Percentiles rank a stretch among this genome's conserved stretches.
Conservation (phyloP, 1,140 invertebrate species). For the Leptopilina boulardi region DNA sequence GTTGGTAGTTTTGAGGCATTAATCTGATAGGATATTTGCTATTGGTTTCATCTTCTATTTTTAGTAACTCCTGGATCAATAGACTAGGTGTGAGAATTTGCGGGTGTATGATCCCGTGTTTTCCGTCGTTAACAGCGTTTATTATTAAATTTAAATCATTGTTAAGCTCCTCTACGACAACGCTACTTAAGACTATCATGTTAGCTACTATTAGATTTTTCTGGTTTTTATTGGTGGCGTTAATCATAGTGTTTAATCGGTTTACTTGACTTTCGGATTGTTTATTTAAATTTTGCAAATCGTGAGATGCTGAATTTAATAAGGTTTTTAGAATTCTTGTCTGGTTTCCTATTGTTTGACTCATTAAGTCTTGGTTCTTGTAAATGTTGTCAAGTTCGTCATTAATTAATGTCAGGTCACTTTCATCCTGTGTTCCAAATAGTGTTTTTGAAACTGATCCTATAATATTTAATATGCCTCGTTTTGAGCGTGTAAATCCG, state of each 20-base stretch:
- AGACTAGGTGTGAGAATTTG: neutral
- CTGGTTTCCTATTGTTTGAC: neutral
- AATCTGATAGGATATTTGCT: neutral
- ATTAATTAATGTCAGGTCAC: neutral
- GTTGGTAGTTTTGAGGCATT: neutral
- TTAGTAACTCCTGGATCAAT: neutral
- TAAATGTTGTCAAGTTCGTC: neutral
- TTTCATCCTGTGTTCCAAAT: neutral
- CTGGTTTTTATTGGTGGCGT: neutral
- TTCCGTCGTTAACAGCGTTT: neutral
- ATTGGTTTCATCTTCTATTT: neutral
- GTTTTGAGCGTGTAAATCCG: neutral
- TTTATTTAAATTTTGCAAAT: neutral
- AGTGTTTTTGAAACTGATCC: neutral
- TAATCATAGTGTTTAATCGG: no score
- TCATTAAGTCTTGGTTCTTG: neutral
- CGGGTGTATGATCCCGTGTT: neutral
- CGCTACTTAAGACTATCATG: neutral
- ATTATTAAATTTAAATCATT: neutral
- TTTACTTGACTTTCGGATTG: no score
- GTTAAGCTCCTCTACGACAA: neutral
- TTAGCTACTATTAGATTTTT: neutral
- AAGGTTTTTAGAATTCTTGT: neutral
- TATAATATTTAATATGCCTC: neutral
- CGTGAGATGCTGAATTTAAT: neutral